Conservation (phyloP, 2,888 invertebrate species). For the Diabrotica balteata region DNA sequence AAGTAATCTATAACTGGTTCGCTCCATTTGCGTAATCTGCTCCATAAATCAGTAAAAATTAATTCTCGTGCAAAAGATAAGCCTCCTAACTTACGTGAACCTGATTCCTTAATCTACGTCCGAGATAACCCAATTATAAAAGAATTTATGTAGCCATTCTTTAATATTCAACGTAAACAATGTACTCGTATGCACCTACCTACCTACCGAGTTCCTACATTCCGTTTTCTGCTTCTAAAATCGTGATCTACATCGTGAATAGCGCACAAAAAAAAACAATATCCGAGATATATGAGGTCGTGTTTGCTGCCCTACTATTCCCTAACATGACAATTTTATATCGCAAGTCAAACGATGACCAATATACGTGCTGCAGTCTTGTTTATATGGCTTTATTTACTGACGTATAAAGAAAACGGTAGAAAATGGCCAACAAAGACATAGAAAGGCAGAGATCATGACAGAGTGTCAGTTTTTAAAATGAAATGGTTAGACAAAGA, state of each 20-base stretch:
- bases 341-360: slow-evolving; percentile 1
- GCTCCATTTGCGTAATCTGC: no score
- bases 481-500: background rate
- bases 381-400: no score
- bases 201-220: slow-evolving; percentile 14
- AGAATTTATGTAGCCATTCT: slow-evolving; percentile 22
- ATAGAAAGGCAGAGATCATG: no score
- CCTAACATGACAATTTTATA: slow-evolving; percentile 22
- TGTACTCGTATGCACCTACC: slow-evolving; percentile 12
- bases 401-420: background rate
- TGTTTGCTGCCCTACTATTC: slow-evolving; percentile 31
- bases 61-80: no score
- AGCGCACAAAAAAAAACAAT: slow-evolving; percentile 28
- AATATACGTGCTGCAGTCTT: slow-evolving; percentile 1
- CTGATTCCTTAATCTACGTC: slow-evolving; percentile 19
- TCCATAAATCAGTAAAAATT: no score
- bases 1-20: no score
- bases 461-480: no score
- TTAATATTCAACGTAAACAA: slow-evolving; percentile 21
- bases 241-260: slow-evolving; percentile 33
- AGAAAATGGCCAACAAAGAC: background rate
- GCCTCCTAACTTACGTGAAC: background rate
- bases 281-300: slow-evolving; percentile 33
- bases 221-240: slow-evolving; percentile 32
- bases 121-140: slow-evolving; percentile 20